Conservation (phyloP, 2,888 invertebrate species). For the Sympetrum striolatum region DNA sequence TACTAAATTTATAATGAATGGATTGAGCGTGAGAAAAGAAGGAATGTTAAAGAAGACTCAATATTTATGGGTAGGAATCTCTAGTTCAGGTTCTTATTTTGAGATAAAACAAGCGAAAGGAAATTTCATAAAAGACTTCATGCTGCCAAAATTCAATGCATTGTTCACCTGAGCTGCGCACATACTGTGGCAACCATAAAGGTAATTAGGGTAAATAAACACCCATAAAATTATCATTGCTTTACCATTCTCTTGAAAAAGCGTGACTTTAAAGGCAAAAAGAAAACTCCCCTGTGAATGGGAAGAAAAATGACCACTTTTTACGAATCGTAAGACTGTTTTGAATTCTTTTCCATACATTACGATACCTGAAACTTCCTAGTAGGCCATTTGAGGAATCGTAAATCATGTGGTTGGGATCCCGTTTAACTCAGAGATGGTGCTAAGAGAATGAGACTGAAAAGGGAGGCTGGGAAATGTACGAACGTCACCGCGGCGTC, state of each 20-base stretch:
- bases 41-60: no score
- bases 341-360: neutral
- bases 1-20: no score
- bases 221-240: no score
- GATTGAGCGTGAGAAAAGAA: no score
- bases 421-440: neutral
- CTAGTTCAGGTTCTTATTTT: no score
- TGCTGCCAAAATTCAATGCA: no score
- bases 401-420: neutral
- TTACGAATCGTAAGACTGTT: neutral
- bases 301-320: neutral
- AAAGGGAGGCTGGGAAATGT: neutral
- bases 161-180: no score
- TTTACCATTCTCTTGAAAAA: neutral
- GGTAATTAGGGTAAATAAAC: no score
- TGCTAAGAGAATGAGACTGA: neutral
- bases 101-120: no score
- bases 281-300: neutral
- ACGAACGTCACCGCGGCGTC: neutral
- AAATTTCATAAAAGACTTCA: no score
- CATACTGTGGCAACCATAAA: no score
- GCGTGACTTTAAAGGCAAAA: neutral
- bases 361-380: neutral
- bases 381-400: neutral
- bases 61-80: no score